Evolutionary conservation across 2,113 vertebrate species (phyloP).

Genomic region (Sander lucioperca): DNA sequence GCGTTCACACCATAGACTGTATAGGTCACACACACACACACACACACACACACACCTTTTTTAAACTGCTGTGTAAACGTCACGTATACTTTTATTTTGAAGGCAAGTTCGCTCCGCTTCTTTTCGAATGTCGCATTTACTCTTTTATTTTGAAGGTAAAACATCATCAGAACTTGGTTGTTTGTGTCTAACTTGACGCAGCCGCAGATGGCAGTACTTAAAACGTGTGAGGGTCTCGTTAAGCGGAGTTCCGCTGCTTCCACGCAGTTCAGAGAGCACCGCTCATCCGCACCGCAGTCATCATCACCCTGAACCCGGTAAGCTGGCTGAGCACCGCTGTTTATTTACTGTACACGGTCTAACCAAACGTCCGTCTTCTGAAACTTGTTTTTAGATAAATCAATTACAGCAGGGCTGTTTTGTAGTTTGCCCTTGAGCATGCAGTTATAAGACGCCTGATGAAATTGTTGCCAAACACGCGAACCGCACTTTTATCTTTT

Average conservation of each 20-base stretch:
- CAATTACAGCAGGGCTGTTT: not conserved
- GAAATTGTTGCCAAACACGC: not conserved
- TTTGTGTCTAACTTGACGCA: not conserved
- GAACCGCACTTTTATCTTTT: not conserved
- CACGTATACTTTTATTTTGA: conserved; percentile 40
- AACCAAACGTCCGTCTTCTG: not conserved
- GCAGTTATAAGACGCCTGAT: not conserved
- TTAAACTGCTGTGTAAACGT: not conserved
- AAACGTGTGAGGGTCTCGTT: conserved; percentile 28
- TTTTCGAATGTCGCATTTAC: no score
- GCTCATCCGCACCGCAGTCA: conserved; percentile 30
- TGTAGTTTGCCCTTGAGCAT: not conserved
- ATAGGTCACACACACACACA: no score
- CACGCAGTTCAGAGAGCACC: not conserved
- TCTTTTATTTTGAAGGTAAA: conserved; percentile 45
- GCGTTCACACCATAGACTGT: no score
- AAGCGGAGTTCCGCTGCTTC: conserved; percentile 41
- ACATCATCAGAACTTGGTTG: not conserved
- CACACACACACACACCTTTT: no score
- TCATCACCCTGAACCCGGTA: conserved; percentile 52
- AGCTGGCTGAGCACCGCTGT: conserved; percentile 14
- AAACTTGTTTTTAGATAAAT: not conserved
- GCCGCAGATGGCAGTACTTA: conserved; percentile 21
- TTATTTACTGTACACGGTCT: not conserved
- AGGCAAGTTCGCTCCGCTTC: not conserved